Conservation (phyloP, 2,113 vertebrate species). For the Dasyornis broadbenti region DNA sequence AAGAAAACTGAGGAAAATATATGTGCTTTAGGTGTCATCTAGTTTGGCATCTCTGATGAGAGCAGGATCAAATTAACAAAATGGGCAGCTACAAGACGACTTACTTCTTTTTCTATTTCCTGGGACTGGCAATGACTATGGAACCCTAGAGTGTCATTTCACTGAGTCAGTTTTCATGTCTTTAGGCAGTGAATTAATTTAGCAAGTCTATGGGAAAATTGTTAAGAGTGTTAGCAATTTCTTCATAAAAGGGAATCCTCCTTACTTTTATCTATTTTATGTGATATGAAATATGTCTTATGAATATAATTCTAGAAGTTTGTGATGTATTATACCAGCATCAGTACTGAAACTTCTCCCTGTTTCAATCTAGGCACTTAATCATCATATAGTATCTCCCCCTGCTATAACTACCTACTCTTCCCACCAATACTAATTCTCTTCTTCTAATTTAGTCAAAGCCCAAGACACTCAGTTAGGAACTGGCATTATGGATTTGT, state of each 20-base stretch:
- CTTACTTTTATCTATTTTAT: not conserved
- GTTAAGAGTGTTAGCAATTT: not conserved
- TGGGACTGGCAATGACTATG: not conserved
- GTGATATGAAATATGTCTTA: not conserved
- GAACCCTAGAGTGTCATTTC: not conserved
- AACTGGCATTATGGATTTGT: constrained; percentile 24
- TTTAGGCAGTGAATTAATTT: not conserved
- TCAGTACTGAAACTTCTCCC: not conserved
- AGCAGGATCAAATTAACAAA: not conserved
- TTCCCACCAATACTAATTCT: not conserved
- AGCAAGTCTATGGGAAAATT: not conserved
- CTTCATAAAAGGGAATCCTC: not conserved
- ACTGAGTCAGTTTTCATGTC: not conserved
- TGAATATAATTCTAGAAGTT: not conserved
- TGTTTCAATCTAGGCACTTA: not conserved
- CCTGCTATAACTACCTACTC: not conserved
- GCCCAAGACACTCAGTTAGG: not conserved
- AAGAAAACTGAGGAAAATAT: not conserved
- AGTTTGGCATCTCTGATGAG: not conserved
- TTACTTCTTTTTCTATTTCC: not conserved
- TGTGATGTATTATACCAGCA: not conserved
- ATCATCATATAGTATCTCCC: not conserved
- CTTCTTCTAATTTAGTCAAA: not conserved
- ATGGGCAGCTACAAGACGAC: not conserved
- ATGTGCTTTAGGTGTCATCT: not conserved